Evolutionary conservation across 2,797 vertebrate genomes (phyloP).

Genomic region (Thripadectes ignobilis): DNA sequence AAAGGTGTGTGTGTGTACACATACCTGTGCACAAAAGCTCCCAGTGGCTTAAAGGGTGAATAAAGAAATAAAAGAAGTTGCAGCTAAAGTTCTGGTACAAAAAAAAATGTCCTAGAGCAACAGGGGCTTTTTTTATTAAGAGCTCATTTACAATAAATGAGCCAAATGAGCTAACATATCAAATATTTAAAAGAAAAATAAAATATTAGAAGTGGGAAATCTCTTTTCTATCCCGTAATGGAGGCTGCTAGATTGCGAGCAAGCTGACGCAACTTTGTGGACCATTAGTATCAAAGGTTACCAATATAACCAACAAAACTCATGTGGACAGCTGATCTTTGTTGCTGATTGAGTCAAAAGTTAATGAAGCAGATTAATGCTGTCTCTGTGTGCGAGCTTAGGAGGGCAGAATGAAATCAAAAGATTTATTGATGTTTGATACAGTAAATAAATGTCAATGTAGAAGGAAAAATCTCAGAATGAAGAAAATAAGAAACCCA

Average conservation of each 20-base stretch:
- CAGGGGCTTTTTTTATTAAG: neutral
- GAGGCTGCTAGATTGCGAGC: neutral
- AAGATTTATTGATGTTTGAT: neutral
- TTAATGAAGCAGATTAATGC: neutral
- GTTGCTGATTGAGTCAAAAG: slow-evolving; percentile 17
- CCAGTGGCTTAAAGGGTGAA: neutral
- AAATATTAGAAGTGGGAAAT: neutral
- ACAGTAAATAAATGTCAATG: neutral
- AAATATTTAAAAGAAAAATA: neutral
- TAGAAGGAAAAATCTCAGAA: neutral
- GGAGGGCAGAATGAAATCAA: neutral
- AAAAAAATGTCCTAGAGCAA: neutral
- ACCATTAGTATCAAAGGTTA: slow-evolving; percentile 25
- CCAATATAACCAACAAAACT: slow-evolving; percentile 1
- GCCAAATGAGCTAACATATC: neutral
- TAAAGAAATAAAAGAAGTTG: neutral
- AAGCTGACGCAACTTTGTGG: neutral
- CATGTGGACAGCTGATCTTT: neutral
- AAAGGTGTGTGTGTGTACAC: accelerated
- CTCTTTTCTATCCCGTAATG: neutral
- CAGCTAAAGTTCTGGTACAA: neutral
- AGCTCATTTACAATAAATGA: neutral
- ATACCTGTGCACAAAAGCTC: neutral
- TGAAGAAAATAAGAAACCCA: neutral
- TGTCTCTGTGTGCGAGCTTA: neutral